A percentile compares a stretch with the other conserved stretches of the same genome.
These are phyloP conservation scores for Delphinapterus leucas DNA, from an alignment of 2,113 vertebrate genomes.

Conservation along the genomic window DNA sequence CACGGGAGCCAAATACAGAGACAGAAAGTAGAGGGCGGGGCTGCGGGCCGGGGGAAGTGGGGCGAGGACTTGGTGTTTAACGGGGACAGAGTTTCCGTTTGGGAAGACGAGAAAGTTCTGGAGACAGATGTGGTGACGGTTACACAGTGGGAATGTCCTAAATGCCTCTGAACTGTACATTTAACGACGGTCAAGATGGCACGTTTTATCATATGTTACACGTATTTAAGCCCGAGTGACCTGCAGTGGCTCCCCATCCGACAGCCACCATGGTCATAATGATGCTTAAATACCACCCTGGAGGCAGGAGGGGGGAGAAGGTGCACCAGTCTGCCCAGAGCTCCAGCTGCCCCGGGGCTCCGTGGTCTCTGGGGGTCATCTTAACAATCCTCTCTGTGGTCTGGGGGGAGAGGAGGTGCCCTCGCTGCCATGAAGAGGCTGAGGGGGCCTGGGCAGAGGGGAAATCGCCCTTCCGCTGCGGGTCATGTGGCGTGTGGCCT, in stretches of 20 bases:
- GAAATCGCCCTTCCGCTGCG: not conserved
- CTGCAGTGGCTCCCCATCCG: fast-evolving
- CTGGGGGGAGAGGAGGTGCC: not conserved
- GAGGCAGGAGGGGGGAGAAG: too few species aligned
- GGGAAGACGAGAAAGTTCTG: not conserved
- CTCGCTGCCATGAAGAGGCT: not conserved
- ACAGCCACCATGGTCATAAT: fast-evolving
- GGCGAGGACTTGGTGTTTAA: too few species aligned
- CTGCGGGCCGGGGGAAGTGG: not conserved
- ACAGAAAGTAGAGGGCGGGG: not conserved
- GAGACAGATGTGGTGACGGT: fast-evolving
- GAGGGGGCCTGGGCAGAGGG: not conserved
- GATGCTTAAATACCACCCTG: not conserved
- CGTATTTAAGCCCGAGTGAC: not conserved
- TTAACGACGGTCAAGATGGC: fast-evolving
- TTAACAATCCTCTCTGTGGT: not conserved
- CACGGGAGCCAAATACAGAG: not conserved
- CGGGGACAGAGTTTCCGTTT: not conserved
- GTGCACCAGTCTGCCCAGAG: too few species aligned
- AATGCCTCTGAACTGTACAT: not conserved
- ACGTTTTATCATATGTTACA: fast-evolving
- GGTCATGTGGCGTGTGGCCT: not conserved
- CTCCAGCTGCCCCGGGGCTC: not conserved
- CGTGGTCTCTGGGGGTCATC: not conserved
- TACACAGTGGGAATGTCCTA: fast-evolving